phyloP scores from a whole-genome alignment of 2,113 vertebrate species.

The Bagarius yarrelli region DNA sequence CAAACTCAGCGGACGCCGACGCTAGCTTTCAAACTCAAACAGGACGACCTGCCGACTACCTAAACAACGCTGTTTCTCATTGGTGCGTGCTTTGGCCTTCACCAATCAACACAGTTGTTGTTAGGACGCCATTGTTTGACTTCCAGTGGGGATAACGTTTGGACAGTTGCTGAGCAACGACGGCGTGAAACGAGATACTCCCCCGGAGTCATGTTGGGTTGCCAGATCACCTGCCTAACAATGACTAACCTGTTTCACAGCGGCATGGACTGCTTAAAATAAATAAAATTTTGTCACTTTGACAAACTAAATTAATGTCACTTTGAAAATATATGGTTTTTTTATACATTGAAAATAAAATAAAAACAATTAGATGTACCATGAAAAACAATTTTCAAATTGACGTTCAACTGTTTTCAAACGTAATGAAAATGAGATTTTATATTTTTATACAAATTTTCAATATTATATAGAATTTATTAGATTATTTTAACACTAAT shows the following conservation, averaged over 20 bases:
- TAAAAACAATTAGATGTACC: too few relatives aligned
- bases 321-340: too few relatives aligned
- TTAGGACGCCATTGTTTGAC: constrained; percentile 5
- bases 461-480: neutral
- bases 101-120: constrained; percentile 60
- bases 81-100: neutral
- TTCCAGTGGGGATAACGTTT: constrained; percentile 1
- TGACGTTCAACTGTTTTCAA: too few relatives aligned
- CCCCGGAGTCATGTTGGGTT: neutral
- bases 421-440: too few relatives aligned
- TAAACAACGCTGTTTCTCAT: constrained; percentile 58
- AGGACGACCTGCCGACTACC: neutral
- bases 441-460: neutral
- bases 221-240: neutral
- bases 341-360: too few relatives aligned
- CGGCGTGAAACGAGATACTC: neutral
- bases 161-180: constrained; percentile 55
- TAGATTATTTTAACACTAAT: too few relatives aligned
- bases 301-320: too few relatives aligned
- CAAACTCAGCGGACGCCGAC: neutral
- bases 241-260: neutral
- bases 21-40: constrained; percentile 39
- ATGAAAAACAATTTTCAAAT: too few relatives aligned
- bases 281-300: too few relatives aligned
- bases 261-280: neutral